phyloP scores from a whole-genome alignment of 2,888 invertebrate genomes.

The Nephrotoma guestfalica region DNA sequence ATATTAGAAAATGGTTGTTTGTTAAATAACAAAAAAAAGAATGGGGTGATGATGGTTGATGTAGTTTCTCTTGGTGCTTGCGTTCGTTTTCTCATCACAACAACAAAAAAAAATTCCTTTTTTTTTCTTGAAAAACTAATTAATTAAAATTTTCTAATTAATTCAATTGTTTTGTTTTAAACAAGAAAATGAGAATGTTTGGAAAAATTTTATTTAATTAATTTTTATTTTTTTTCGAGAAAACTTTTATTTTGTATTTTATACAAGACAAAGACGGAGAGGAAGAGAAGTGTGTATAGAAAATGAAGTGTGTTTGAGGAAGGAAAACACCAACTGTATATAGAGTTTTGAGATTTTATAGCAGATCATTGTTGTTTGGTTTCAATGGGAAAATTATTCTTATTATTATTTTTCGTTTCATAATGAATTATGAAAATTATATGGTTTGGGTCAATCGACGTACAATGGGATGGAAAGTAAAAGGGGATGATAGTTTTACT shows the following conservation, averaged over 20 bases:
- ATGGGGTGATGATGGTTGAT: not conserved
- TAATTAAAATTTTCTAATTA: conserved; percentile 4
- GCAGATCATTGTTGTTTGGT: not conserved
- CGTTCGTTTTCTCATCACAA: not conserved
- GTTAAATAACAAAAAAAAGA: not conserved
- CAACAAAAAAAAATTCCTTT: not conserved
- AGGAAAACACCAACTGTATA: not conserved
- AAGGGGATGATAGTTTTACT: not conserved
- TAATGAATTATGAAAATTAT: not conserved
- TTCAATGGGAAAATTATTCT: not conserved
- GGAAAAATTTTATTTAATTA: conserved; percentile 4
- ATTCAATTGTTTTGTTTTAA: conserved; percentile 4
- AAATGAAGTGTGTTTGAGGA: not conserved
- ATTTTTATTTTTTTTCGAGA: not conserved
- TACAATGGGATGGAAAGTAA: not conserved
- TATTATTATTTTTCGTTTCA: not conserved
- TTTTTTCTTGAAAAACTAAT: conserved; percentile 2
- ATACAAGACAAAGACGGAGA: not conserved
- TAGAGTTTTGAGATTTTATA: not conserved
- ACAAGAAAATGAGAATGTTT: conserved; percentile 3
- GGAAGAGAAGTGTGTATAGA: not conserved
- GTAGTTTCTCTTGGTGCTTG: not conserved
- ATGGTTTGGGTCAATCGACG: not conserved
- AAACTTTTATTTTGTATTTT: not conserved
- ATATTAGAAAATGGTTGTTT: not conserved